A percentile compares a stretch with the other conserved stretches of the same genome.
These are phyloP conservation scores for Nixonia krombeini DNA, from an alignment of 1,140 invertebrate species.

Conservation along the genomic window DNA sequence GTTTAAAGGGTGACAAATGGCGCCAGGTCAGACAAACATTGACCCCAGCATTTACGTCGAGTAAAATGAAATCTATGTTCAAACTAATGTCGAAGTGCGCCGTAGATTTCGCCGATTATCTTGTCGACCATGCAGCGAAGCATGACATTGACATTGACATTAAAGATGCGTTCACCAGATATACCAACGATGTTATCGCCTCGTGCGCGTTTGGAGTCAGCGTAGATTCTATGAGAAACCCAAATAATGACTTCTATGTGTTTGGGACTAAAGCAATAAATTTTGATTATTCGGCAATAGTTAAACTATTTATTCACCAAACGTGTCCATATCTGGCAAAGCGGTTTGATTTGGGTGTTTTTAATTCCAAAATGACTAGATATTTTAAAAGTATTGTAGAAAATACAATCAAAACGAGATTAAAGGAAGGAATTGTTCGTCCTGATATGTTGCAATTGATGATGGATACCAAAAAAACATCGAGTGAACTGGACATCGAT, in stretches of 20 bases:
- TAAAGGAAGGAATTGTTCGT: constrained; percentile 66
- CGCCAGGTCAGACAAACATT: constrained; percentile 62
- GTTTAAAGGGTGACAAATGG: constrained; percentile 68
- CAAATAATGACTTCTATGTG: constrained; percentile 33
- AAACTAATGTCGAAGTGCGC: constrained; percentile 56
- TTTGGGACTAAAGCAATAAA: constrained; percentile 23
- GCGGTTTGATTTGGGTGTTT: constrained; percentile 39
- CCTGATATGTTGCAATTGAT: constrained; percentile 74
- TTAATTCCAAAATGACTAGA: constrained; percentile 21
- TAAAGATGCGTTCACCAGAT: constrained; percentile 25
- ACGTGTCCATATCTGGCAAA: constrained; percentile 22
- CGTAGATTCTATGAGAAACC: constrained; percentile 31
- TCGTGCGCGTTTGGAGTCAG: constrained; percentile 32
- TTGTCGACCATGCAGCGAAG: constrained; percentile 19
- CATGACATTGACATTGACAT: constrained; percentile 16
- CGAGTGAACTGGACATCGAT: constrained; percentile 45
- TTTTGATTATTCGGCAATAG: constrained; percentile 58
- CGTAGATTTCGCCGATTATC: constrained; percentile 21
- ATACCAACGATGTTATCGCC: constrained; percentile 41
- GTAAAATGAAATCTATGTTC: constrained; percentile 65
- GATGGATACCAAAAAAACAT: constrained; percentile 64
- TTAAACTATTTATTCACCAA: constrained; percentile 33
- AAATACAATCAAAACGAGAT: constrained; percentile 69
- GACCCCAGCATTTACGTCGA: constrained; percentile 66
- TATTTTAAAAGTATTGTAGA: constrained; percentile 65